Percentiles rank a stretch among this genome's conserved stretches.
Conservation (phyloP, 2,113 vertebrate species). For the Centropus unirufus region DNA sequence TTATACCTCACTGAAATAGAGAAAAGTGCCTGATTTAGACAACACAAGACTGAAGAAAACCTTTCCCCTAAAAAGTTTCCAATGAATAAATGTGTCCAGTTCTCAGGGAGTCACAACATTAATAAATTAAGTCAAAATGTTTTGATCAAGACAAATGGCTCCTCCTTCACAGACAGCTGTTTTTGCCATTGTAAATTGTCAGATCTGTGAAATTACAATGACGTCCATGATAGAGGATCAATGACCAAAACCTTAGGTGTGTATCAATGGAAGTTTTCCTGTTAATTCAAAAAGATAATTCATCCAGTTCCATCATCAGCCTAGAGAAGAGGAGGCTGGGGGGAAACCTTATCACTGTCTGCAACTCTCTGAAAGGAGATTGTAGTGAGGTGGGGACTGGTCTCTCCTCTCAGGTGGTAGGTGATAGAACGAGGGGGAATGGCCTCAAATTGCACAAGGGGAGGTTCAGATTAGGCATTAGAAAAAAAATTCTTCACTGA, state of each 20-base stretch:
- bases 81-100: neutral
- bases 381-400: too few relatives aligned
- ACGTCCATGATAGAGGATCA: neutral
- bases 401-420: too few relatives aligned
- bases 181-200: neutral
- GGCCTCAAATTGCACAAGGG: too few relatives aligned
- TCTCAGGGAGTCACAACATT: neutral
- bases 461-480: too few relatives aligned
- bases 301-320: neutral
- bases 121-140: neutral
- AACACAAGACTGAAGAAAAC: neutral
- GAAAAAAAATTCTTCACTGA: too few relatives aligned
- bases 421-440: too few relatives aligned
- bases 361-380: too few relatives aligned
- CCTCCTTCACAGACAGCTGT: neutral
- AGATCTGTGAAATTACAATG: neutral
- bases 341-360: too few relatives aligned
- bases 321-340: too few relatives aligned
- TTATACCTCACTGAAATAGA: neutral
- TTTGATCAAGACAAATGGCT: neutral
- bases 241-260: neutral
- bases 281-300: neutral
- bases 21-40: neutral
- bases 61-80: neutral
- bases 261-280: neutral